A percentile compares a stretch with the other conserved stretches of the same genome.
Conservation (phyloP, 2,888 invertebrate genomes). For the Pseudococcus longispinus region DNA sequence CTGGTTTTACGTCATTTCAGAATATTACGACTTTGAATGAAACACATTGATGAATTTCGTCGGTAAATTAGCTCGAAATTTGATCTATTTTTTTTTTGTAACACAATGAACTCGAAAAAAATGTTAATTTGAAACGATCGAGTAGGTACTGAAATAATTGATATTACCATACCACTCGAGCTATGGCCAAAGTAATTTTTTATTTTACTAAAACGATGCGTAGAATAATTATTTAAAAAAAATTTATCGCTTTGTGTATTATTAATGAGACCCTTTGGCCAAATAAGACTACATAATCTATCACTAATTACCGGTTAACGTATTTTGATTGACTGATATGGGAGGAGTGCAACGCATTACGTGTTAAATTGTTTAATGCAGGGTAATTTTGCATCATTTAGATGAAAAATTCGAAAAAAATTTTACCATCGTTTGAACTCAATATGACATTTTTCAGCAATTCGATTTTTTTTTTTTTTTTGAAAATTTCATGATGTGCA, state of each 20-base stretch:
- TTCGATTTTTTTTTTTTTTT: not conserved
- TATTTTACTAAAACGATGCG: not conserved
- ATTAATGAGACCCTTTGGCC: slow-evolving; percentile 29
- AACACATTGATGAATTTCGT: not conserved
- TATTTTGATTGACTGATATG: slow-evolving; percentile 35
- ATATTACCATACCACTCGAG: not conserved
- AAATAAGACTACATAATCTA: slow-evolving; percentile 8
- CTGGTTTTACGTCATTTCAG: not conserved
- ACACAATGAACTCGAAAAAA: slow-evolving; percentile 1
- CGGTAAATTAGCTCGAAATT: not conserved
- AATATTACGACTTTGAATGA: not conserved
- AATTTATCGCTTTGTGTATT: slow-evolving; percentile 10
- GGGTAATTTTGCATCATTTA: not conserved
- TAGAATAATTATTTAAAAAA: slow-evolving; percentile 35
- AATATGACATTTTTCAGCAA: not conserved
- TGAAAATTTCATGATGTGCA: not conserved
- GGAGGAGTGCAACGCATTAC: slow-evolving; percentile 17
- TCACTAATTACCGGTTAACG: slow-evolving; percentile 26
- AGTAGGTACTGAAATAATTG: not conserved
- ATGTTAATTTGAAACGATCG: slow-evolving; percentile 28
- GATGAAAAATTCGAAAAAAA: not conserved
- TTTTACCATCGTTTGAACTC: not conserved
- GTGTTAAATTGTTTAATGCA: slow-evolving; percentile 22
- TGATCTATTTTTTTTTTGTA: not conserved
- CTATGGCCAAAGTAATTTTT: not conserved